Base-by-base conservation (phyloP, 2,797 vertebrate species). In the Halcyon leucocephala region DNA sequence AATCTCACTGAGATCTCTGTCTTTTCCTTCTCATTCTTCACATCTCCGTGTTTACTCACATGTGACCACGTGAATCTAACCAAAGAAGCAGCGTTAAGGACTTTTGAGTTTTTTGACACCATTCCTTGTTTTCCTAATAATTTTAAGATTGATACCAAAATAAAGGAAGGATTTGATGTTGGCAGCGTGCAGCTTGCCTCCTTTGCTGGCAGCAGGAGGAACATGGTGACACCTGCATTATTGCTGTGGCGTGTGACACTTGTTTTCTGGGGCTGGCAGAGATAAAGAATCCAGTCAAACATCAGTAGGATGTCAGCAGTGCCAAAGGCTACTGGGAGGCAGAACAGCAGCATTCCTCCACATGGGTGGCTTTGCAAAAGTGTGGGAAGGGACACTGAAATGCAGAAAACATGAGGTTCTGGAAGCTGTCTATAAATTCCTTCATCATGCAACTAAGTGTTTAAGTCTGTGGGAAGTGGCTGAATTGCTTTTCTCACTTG, bases 391-490 rank as follows among this genome's bases (percentile, higher is more conserved):
- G n/a, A 39, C 25, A 57, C 62, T 76, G 70, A 82, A 92, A 93
- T 89, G 52, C 66, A 89, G 52, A 79, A 89, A 90, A 66, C 25
- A 51, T 66, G 80, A 64, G 31, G 54, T 94, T 95, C 64, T 84
- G 60, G 31, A n/a, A 92, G 37, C 41, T 94, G 28, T 48, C 87
- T 93, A 57, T 91, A 95, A 94, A 95, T 93, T 90, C 39, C 39
- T 94, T 85, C 80, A 62, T 83, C 41, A 24, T 41, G 44, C 29
- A 72, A 28, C 57, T 95, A 83, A 86, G 55, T 88, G 88, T 92
- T 95, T 86, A 70, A 80, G 88, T 90, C 77, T 95, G 82, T 95
- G 83, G 81, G 71, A 94, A 89, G 93, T 89, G 55, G 86, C 67
- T 73, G 42, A 86, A 82, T 86, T 52, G 21, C 64, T 61, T 91